Evolutionary conservation across 1,140 invertebrate genomes (phyloP), one percentile per base, ranked within the genome.

Genomic region (Lepidostoma basale): DNA sequence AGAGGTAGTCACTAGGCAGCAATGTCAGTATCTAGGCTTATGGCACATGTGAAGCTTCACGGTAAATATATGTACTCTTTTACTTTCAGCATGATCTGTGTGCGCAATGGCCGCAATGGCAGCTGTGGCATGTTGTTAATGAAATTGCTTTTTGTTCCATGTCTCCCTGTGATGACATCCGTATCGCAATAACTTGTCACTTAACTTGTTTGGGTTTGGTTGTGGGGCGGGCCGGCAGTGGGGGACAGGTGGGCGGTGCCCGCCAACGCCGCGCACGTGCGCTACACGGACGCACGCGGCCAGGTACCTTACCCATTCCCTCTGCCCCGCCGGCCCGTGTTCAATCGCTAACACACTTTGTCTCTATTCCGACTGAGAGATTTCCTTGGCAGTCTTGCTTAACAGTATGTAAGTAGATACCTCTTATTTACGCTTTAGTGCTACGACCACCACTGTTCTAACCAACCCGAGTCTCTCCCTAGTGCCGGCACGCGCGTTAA

Each of bases 281-380:
- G 93, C 87, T 96, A 95, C 90, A 95, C 92, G 88, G 93, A 95
- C 87, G 91, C 92, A 82, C 92, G 93, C 86, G 92, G 92, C 88
- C 93, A 96, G 93, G 94, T 96, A 95, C 52, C 58, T 60, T 20
- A 14, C 68, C 22, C 42, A 25, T 36, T 30, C 49, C 47, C 20
- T 39, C 63, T 23, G 8, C 18, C 39, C 40, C 52, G 9, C 23
- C 62, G 28, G 56, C 36, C 67, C 52, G 36, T 62, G 56, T 56
- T 20, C 22, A 39, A 16, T 28, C 39, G n/a, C 60, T 44, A 26
- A 45, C 42, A 14, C 16, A n/a, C 12, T 28, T 28, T 54, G 49
- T 54, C 49, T 54, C 45, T 42, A 23, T 28, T 42, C 45, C 42
- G 63, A 47, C 52, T 67, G 45, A 63, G 40, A 49, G 49, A 59